These are phyloP conservation scores for Leptopilina syphax DNA, from an alignment of 2,888 invertebrate genomes.

Conservation along the genomic window DNA sequence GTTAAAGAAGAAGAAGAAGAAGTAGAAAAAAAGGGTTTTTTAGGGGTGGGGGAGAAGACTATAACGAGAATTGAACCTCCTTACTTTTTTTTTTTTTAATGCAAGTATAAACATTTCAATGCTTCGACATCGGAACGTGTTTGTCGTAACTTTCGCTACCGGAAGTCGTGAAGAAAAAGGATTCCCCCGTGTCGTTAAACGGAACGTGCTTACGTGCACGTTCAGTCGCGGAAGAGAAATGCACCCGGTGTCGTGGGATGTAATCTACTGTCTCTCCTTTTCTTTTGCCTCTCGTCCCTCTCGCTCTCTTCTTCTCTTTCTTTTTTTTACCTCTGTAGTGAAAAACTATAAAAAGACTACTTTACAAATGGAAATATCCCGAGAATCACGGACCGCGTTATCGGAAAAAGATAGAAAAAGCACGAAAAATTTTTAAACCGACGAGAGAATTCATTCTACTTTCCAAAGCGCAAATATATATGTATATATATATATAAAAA, in stretches of 20 bases:
- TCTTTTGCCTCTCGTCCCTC: not conserved
- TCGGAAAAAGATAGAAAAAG: slow-evolving; percentile 41
- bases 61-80: slow-evolving; percentile 27
- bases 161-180: slow-evolving; percentile 44
- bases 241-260: slow-evolving; percentile 44
- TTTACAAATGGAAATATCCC: slow-evolving; percentile 41
- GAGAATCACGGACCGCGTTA: slow-evolving; percentile 41
- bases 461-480: not conserved
- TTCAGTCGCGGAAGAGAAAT: slow-evolving; percentile 47
- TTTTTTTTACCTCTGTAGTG: slow-evolving; percentile 16
- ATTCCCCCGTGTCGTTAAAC: slow-evolving; percentile 41
- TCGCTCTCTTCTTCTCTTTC: no score
- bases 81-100: slow-evolving; percentile 17
- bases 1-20: no score
- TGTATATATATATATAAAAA: no score
- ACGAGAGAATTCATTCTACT: slow-evolving; percentile 40
- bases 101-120: slow-evolving; percentile 35
- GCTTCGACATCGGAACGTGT: slow-evolving; percentile 28
- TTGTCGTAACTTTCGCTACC: slow-evolving; percentile 47
- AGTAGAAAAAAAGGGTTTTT: no score
- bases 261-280: slow-evolving; percentile 42
- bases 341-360: slow-evolving; percentile 43
- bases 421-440: slow-evolving; percentile 38
- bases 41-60: not conserved
- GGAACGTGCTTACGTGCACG: slow-evolving; percentile 45